phyloP scores from a whole-genome alignment of 1,140 invertebrate genomes.

The Meteorus sp. region DNA sequence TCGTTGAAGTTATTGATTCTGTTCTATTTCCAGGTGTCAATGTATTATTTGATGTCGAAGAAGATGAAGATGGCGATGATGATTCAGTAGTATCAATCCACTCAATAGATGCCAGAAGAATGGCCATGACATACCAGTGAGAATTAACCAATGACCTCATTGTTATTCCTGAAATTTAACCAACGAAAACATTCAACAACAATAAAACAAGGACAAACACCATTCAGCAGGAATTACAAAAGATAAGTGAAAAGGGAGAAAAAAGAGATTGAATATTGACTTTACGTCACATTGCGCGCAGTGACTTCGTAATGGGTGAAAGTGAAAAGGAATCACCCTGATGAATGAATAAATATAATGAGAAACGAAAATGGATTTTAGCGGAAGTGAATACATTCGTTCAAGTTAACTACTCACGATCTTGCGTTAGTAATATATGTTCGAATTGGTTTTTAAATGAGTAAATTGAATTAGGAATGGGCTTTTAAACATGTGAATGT shows the following conservation, averaged over 20 bases:
- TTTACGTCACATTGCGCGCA: slow-evolving; percentile 44
- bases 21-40: not conserved
- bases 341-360: too few relatives aligned
- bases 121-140: slow-evolving; percentile 46
- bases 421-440: too few relatives aligned
- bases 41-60: not conserved
- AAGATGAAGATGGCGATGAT: not conserved
- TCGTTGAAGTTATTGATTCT: not conserved
- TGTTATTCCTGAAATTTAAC: slow-evolving; percentile 3
- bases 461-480: too few relatives aligned
- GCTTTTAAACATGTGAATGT: too few relatives aligned
- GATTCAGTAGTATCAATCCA: slow-evolving; percentile 14
- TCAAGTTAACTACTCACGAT: too few relatives aligned
- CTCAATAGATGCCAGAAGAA: slow-evolving; percentile 33
- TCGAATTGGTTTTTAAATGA: too few relatives aligned
- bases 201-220: not conserved
- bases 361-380: too few relatives aligned
- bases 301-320: slow-evolving; percentile 51
- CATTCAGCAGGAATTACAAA: not conserved
- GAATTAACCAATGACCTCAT: slow-evolving; percentile 28
- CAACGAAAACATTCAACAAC: not conserved
- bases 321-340: slow-evolving; percentile 45
- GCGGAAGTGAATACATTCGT: too few relatives aligned
- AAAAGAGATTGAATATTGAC: slow-evolving; percentile 31
- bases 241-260: not conserved